phyloP scores from a whole-genome alignment of 2,113 vertebrate genomes.

The Ariopsis seemanni region DNA sequence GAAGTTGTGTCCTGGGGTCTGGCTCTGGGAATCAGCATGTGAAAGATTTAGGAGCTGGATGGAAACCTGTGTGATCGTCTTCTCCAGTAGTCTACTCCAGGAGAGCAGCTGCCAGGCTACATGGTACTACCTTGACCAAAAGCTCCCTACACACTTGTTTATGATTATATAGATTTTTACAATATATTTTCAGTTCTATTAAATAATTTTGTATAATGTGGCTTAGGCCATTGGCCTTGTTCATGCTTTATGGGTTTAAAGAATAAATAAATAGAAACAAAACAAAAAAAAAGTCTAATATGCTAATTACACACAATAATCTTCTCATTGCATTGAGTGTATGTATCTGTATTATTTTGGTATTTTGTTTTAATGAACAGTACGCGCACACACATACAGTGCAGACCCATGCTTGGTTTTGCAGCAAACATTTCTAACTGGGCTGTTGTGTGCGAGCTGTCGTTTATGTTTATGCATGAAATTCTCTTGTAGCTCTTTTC shows the following conservation, averaged over 20 bases:
- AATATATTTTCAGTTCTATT: neutral
- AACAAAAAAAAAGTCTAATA: neutral
- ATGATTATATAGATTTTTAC: too few relatives aligned
- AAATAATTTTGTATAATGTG: neutral
- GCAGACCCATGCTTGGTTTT: neutral
- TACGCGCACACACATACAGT: neutral
- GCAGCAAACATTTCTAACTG: neutral
- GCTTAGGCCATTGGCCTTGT: neutral
- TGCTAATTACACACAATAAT: neutral
- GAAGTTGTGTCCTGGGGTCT: too few relatives aligned
- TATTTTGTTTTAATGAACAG: neutral
- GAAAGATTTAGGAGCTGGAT: too few relatives aligned
- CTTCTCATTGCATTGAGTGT: neutral
- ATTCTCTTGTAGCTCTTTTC: constrained; percentile 23
- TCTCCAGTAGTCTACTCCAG: too few relatives aligned
- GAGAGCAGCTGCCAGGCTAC: too few relatives aligned
- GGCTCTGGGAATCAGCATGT: too few relatives aligned
- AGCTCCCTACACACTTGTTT: too few relatives aligned
- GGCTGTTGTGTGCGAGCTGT: constrained; percentile 21
- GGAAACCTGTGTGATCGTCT: too few relatives aligned
- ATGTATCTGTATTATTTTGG: neutral
- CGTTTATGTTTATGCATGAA: constrained; percentile 12
- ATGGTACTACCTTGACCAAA: too few relatives aligned
- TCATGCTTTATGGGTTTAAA: neutral
- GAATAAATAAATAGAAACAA: neutral